Evolutionary conservation across 2,113 vertebrate genomes (phyloP), one percentile per base, ranked within the genome.

Genomic region (Athene noctua): DNA sequence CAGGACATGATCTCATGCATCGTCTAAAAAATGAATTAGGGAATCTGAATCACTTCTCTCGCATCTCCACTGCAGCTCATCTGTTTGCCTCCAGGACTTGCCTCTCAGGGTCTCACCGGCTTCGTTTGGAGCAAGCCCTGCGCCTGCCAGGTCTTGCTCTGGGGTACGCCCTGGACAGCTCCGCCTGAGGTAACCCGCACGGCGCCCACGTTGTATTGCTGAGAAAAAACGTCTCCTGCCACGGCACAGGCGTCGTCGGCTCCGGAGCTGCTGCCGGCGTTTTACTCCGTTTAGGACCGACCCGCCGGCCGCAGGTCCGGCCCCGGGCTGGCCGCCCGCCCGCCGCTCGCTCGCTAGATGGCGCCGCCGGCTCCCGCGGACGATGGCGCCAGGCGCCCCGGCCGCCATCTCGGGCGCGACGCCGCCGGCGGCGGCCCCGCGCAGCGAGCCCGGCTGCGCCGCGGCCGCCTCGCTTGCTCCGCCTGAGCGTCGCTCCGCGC

Each of bases 331-430:
- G 3, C 19, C 6, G 20, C 42, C 47, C 11, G 54, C 30, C 68
- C 8, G 1, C 15, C 15, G 15, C 51, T 9, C 27, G 4, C 42
- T 15, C 94, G 73, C 94, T 47, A 88, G 94, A n/a, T 85, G 94
- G 89, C 95, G 81, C 86, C 81, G 21, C 58, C 59, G 73, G 8
- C 67, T 14, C 29, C 62, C 4, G 27, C 10, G 36, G 40, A 42
- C 13, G 4, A 3, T 2, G 30, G 55, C 25, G 44, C 15, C 23
- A 1, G 6, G 4, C 8, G 5, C 6, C 1, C 8, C 7, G 0
- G 42, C 44, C 17, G 51, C 62, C 75, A 32, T 29, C 3, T 52
- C 16, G 58, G 57, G n/a, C 4, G 18, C 9, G 29, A 7, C 40
- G 54, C 4, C 14, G 44, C 10, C n/a, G n/a, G n/a, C 4, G 30